phyloP scores from a whole-genome alignment of 1,140 invertebrate genomes.

The Aleiodes sp. region DNA sequence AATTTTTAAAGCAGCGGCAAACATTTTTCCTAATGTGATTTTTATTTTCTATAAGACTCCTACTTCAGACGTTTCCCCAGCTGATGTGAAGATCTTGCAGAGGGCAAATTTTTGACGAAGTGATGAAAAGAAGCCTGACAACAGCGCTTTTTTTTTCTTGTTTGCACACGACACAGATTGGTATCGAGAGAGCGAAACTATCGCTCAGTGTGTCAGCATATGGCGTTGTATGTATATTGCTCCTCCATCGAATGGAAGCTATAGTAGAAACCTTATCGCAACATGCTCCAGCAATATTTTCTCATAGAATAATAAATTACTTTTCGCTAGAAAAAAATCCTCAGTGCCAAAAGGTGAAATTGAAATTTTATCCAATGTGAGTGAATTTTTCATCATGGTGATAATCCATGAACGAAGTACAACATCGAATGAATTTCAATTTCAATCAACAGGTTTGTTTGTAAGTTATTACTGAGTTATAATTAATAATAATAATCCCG shows the following conservation, averaged over 20 bases:
- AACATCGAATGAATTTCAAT: too few species aligned
- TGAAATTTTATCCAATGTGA: too few species aligned
- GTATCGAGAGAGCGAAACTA: not conserved
- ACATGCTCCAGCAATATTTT: not conserved
- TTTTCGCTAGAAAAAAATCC: too few species aligned
- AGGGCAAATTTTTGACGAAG: not conserved
- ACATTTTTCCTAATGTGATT: not conserved
- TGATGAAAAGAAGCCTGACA: not conserved
- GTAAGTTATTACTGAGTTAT: too few species aligned
- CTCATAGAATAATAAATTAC: not conserved
- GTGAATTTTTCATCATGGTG: too few species aligned
- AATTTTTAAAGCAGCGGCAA: not conserved
- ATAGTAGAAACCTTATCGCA: not conserved
- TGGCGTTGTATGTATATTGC: not conserved
- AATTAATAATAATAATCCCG: too few species aligned
- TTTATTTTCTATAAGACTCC: not conserved
- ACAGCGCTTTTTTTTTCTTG: not conserved
- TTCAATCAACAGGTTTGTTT: too few species aligned
- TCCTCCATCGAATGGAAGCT: not conserved
- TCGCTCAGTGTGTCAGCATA: not conserved
- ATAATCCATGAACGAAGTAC: too few species aligned
- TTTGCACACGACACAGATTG: slow-evolving; percentile 8
- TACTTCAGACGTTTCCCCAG: not conserved
- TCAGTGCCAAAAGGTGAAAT: too few species aligned
- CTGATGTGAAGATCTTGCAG: not conserved